These are phyloP conservation scores for Masticophis lateralis DNA, from an alignment of 2,797 vertebrate species.

Conservation along the genomic window DNA sequence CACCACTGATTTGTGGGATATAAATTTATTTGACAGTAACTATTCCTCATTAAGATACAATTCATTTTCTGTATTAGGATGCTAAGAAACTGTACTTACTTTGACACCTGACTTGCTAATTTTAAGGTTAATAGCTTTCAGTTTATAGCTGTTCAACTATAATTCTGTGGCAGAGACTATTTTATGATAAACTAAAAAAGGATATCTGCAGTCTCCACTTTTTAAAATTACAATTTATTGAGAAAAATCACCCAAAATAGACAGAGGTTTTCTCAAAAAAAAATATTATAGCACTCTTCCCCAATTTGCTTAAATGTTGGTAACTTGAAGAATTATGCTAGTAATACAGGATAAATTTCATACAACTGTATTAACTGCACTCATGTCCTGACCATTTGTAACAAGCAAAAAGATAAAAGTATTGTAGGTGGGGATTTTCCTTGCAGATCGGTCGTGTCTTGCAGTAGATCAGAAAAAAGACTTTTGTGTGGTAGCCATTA, in stretches of 20 bases:
- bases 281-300: neutral
- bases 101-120: neutral
- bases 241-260: neutral
- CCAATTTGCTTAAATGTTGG: neutral
- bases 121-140: conserved; percentile 2
- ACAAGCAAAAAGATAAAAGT: neutral
- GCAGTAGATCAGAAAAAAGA: neutral
- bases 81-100: neutral
- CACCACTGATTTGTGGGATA: neutral
- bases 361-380: neutral
- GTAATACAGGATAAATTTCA: neutral
- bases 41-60: neutral
- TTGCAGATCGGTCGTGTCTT: neutral
- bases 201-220: neutral
- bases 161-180: neutral
- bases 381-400: neutral
- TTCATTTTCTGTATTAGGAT: neutral
- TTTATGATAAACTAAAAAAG: neutral
- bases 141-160: neutral
- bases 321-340: neutral
- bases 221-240: neutral
- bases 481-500: neutral
- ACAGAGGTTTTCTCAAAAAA: neutral
- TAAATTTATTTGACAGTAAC: neutral
- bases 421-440: neutral